phyloP scores from a whole-genome alignment of 1,140 invertebrate species.

The Potamilus streckersoni region DNA sequence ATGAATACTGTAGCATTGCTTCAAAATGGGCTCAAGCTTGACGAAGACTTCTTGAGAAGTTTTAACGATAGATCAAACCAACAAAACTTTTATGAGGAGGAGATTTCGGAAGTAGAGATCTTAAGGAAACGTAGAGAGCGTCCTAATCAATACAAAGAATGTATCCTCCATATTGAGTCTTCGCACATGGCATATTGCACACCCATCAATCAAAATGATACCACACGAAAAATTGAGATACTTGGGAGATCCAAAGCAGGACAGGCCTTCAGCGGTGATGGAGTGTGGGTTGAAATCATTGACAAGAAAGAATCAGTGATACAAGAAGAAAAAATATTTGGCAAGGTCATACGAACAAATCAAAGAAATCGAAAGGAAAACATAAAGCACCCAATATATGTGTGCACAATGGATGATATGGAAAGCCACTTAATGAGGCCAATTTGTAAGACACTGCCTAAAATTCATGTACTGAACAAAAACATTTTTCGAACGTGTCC shows the following conservation, averaged over 20 bases:
- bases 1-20: constrained; percentile 5
- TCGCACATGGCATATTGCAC: constrained; percentile 39
- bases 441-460: constrained; percentile 55
- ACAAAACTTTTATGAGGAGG: constrained; percentile 5
- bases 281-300: constrained; percentile 55
- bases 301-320: constrained; percentile 10
- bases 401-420: constrained; percentile 49
- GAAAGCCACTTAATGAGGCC: constrained; percentile 53
- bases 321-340: constrained; percentile 26
- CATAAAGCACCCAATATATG: constrained; percentile 42
- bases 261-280: constrained; percentile 51
- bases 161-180: constrained; percentile 40
- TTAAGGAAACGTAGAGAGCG: constrained; percentile 5
- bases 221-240: constrained; percentile 43
- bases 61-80: constrained; percentile 2
- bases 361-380: constrained; percentile 31
- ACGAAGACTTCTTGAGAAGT: constrained; percentile 8
- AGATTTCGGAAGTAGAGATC: constrained; percentile 7
- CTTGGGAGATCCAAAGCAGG: constrained; percentile 54
- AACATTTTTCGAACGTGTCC: constrained; percentile 10
- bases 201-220: constrained; percentile 24
- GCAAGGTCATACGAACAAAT: constrained; percentile 48
- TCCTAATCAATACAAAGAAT: constrained; percentile 38
- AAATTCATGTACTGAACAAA: constrained; percentile 46
- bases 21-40: constrained; percentile 5